phyloP scores from a whole-genome alignment of 2,113 vertebrate species.

The Australoheros scitulus region DNA sequence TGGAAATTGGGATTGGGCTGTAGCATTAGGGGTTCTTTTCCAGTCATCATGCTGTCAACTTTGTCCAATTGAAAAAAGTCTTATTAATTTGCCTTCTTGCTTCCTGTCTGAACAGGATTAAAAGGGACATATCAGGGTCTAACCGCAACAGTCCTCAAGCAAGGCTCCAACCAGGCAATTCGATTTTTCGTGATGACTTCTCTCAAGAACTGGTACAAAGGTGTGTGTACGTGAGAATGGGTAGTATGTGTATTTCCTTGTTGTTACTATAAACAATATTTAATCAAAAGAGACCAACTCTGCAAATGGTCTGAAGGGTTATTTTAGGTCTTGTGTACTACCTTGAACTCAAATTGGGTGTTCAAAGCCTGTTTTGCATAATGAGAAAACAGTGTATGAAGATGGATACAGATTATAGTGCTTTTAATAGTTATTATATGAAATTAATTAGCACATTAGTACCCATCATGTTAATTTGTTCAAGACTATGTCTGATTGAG shows the following conservation, averaged over 20 bases:
- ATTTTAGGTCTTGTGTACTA: not conserved
- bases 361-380: not conserved
- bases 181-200: constrained; percentile 96
- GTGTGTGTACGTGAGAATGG: constrained; percentile 67
- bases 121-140: constrained; percentile 94
- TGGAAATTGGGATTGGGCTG: not conserved
- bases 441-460: not conserved
- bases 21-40: not conserved
- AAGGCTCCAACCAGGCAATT: constrained; percentile 97
- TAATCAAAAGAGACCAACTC: not conserved
- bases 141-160: constrained; percentile 92
- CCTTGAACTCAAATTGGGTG: not conserved
- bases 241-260: not conserved
- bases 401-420: not conserved
- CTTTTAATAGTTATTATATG: not conserved
- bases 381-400: not conserved
- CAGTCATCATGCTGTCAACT: not conserved
- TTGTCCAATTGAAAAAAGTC: not conserved
- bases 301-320: not conserved
- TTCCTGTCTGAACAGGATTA: constrained; percentile 79
- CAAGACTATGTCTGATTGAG: not conserved
- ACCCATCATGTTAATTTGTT: not conserved
- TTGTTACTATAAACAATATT: not conserved
- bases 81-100: not conserved
- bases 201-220: constrained; percentile 96